Evolutionary conservation across 2,113 vertebrate species (phyloP), one percentile per base, ranked within the genome.

Genomic region (Rostratula benghalensis): DNA sequence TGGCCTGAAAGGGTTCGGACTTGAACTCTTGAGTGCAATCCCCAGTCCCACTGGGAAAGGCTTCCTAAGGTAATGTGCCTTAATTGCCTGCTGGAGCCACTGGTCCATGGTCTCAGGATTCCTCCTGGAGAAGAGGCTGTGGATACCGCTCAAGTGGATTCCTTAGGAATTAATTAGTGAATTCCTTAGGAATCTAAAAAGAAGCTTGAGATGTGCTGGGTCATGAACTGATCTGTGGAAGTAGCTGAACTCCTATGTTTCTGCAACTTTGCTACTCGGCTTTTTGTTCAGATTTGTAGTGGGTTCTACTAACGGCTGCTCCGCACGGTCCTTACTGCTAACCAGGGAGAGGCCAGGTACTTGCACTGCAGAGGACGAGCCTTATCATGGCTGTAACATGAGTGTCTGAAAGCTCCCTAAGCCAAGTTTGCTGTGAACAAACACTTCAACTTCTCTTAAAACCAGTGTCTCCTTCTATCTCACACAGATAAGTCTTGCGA

Each of bases 401-500:
- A 13, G 61, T 6, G 4, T 33, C 87, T 6, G 2, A 27, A 23
- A 23, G 35, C 48, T 57, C 59, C 63, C 27, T 48, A 5, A 41
- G 85, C 53, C 13, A 11, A 39, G 56, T 74, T 91, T 94, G 94
- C 93, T 24, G 83, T 87, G 86, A 78, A 67, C 75, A 53, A 65
- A 60, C 71, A 78, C 41, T 7, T 9, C 21, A 56, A 69, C 77
- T 63, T 35, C 79, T 94, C 88, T 69, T 94, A 73, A 81, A 97
- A 95, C 69, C n/a, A 73, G 91, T 95, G 89, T 97, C 82, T 98
- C 94, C 97, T 95, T 94, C 85, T 97, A 51, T 97, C 90, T 94
- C 96, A 97, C 75, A 61, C 98, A 98, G 98, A 98, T 98, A 93
- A 98, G 75, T 90, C 90, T 95, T 53, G 89, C 6, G 87, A 94